Conservation (phyloP, 2,888 invertebrate species). For the Drosophila setosimentum region DNA sequence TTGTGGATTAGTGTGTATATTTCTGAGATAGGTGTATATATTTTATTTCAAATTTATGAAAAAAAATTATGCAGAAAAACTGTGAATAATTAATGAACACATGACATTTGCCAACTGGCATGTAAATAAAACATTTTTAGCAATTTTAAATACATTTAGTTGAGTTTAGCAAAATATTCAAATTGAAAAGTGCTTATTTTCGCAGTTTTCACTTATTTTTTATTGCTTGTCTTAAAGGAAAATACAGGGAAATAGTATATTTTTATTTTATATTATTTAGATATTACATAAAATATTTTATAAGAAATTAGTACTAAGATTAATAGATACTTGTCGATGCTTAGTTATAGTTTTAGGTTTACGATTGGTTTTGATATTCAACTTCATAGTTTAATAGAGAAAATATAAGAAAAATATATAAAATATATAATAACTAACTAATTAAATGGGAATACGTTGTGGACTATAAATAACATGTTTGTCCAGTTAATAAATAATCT, state of each 20-base stretch:
- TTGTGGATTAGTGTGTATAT: conserved; percentile 1
- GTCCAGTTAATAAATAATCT: fast-evolving
- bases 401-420: background rate
- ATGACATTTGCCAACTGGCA: background rate
- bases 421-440: background rate
- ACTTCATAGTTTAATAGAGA: background rate
- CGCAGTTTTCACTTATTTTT: background rate
- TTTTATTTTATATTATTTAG: background rate
- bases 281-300: background rate
- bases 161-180: background rate
- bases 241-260: background rate
- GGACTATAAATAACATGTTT: background rate
- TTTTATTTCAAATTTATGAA: conserved; percentile 1
- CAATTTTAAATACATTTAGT: background rate
- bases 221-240: background rate
- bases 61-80: background rate
- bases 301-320: background rate
- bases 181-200: background rate
- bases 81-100: conserved; percentile 22
- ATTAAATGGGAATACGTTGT: background rate
- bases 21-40: conserved; percentile 1
- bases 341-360: background rate
- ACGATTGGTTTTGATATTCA: background rate
- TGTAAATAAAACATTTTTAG: conserved; percentile 4
- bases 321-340: background rate